These are phyloP conservation scores for Eubasilissa regina DNA, from an alignment of 1,140 invertebrate species.

Conservation along the genomic window DNA sequence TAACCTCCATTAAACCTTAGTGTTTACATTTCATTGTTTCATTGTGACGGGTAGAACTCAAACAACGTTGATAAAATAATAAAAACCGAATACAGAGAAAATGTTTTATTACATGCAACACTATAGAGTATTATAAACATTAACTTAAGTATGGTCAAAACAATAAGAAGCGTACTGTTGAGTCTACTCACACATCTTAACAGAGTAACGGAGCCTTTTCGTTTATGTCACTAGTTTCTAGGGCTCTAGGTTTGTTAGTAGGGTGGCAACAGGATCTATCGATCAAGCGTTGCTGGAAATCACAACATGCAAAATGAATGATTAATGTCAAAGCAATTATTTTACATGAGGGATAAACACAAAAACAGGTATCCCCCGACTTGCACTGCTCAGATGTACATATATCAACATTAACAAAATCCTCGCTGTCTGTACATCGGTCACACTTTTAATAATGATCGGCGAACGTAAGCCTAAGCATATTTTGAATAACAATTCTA, in stretches of 20 bases:
- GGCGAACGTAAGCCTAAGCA: too few relatives aligned
- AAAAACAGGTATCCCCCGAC: too few relatives aligned
- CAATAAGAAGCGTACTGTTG: too few relatives aligned
- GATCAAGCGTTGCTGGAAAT: slow-evolving; percentile 46
- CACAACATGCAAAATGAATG: slow-evolving; percentile 25
- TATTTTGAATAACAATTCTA: too few relatives aligned
- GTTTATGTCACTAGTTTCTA: slow-evolving; percentile 23
- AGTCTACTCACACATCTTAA: slow-evolving; percentile 36
- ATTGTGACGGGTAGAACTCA: background rate
- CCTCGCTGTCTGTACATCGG: too few relatives aligned
- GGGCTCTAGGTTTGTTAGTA: slow-evolving; percentile 35
- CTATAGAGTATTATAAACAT: slow-evolving; percentile 18
- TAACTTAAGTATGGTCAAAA: background rate
- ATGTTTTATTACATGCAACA: slow-evolving; percentile 16
- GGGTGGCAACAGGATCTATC: slow-evolving; percentile 43
- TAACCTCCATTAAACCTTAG: background rate
- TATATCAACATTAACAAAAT: too few relatives aligned
- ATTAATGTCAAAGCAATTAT: slow-evolving; percentile 20
- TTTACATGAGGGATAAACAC: slow-evolving; percentile 11
- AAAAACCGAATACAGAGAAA: background rate
- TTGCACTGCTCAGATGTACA: too few relatives aligned
- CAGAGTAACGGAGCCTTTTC: slow-evolving; percentile 35
- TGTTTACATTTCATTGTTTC: background rate
- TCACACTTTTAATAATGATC: too few relatives aligned
- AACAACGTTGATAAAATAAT: background rate